Evolutionary conservation across 92 coral and sea anemone species (phyloP).

Genomic region (Palythoa heliodiscus): DNA sequence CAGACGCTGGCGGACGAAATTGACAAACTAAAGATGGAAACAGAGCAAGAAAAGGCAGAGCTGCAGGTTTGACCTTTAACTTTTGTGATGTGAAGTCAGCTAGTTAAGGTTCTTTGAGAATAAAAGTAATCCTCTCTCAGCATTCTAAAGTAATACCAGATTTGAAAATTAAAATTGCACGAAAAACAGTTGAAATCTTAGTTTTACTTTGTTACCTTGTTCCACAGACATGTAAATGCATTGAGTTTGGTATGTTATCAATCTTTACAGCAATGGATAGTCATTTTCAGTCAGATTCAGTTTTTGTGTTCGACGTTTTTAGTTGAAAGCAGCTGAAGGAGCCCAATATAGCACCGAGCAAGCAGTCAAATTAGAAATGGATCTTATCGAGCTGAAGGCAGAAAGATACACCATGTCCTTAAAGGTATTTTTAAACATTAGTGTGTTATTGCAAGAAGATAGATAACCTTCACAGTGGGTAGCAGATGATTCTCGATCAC

Average conservation of each 20-base stretch:
- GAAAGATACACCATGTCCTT: slow-evolving; percentile 97
- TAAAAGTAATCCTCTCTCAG: too few species aligned
- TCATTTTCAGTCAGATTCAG: not conserved
- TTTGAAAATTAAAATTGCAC: not conserved
- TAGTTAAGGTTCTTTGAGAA: not conserved
- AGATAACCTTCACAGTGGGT: not conserved
- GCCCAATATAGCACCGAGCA: slow-evolving; percentile 96
- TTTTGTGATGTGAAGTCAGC: not conserved
- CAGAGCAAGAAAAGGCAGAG: slow-evolving; percentile 98
- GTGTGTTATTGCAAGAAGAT: not conserved
- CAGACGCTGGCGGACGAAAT: slow-evolving; percentile 92
- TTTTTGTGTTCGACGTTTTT: not conserved
- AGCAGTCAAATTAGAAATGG: slow-evolving; percentile 97
- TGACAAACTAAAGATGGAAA: slow-evolving; percentile 93
- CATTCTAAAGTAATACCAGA: not conserved
- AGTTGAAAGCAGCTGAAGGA: slow-evolving; percentile 96
- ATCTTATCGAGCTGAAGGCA: slow-evolving; percentile 92
- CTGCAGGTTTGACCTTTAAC: slow-evolving; percentile 67
- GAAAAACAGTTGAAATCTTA: too few species aligned
- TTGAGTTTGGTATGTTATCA: not conserved
- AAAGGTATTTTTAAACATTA: slow-evolving; percentile 59
- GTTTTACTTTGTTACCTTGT: too few species aligned
- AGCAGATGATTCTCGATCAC: not conserved
- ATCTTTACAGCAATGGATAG: not conserved
- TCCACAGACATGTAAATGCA: not conserved